Base-by-base conservation (phyloP, 2,797 vertebrate species). In the Paguma larvata region DNA sequence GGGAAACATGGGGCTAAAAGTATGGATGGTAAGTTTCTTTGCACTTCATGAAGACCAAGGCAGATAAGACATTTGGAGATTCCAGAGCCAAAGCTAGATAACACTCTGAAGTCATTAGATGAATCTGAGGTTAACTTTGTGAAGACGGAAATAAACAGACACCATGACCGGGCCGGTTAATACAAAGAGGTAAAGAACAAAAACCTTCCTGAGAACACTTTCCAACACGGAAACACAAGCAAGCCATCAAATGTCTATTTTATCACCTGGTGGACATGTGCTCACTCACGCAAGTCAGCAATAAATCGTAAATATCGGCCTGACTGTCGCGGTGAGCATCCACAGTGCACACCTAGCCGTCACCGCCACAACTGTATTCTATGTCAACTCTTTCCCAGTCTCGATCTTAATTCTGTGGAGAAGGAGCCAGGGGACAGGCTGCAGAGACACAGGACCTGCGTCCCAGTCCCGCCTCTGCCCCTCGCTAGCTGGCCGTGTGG, bases 321-420 rank as follows among this genome's bases (percentile, higher is more conserved):
- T 25, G 41, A 44, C 48, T 56, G 16, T 63, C 21, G n/a, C 21
- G n/a, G 32, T 0, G 25, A 41, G n/a, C 23, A 25, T 10, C 44
- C 21, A 9, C 1, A n/a, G 15, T 4, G 9, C 25, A 1, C 18
- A 10, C 2, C 19, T 1, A 15, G 48, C 1, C 19, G 18, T 3
- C 23, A 2, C 56, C 13, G 19, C 21, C 8, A 41, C 27, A 72
- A 2, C 7, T 9, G 6, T 9, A 46, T 30, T 34, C 48, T 4
- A 30, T 13, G 48, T 68, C 67, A 12, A 51, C 53, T 21, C 38
- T 19, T 15, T 68, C 6, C 56, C 51, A 21, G 19, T 21, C 70
- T 48, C 59, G 48, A 75, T 62, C 70, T 91, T 62, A 89, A 48
- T 87, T 48, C 53, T 9, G 13, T 30, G 44, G 32, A 59, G 59